Percentiles rank a stretch among this genome's conserved stretches.
These are phyloP conservation scores for Maccullochella peelii DNA, from an alignment of 2,113 vertebrate species.

Conservation along the genomic window DNA sequence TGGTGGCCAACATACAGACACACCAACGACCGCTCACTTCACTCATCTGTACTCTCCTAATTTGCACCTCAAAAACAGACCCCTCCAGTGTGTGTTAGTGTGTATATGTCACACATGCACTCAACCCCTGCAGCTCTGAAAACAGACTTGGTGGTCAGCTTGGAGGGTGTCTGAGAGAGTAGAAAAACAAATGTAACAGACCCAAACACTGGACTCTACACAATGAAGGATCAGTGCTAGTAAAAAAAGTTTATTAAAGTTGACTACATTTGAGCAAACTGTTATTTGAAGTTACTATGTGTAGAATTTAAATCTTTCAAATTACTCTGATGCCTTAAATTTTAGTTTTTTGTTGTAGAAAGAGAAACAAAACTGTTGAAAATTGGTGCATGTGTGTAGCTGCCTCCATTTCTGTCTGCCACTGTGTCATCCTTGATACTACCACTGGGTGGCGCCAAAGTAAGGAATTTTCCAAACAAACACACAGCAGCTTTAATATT, in stretches of 20 bases:
- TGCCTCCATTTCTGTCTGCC: background rate
- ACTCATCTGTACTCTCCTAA: conserved; percentile 30
- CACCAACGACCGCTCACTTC: conserved; percentile 17
- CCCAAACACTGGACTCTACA: conserved; percentile 32
- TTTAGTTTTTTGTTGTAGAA: background rate
- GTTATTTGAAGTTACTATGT: background rate
- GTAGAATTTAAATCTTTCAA: conserved; percentile 2
- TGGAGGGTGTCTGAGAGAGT: conserved; percentile 17
- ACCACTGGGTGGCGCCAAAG: conserved; percentile 3
- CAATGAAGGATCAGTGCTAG: conserved; percentile 28
- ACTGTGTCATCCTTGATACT: background rate
- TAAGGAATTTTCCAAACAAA: background rate
- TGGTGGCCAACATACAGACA: conserved; percentile 26
- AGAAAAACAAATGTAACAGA: conserved; percentile 53
- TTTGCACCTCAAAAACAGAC: conserved; percentile 53
- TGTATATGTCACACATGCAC: conserved; percentile 52
- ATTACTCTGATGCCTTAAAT: background rate
- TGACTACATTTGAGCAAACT: background rate
- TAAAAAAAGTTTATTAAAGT: background rate
- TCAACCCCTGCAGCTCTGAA: conserved; percentile 49
- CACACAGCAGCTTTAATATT: background rate
- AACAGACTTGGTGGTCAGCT: conserved; percentile 54
- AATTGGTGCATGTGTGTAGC: background rate
- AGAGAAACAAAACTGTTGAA: background rate
- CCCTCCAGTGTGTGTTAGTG: conserved; percentile 43